Conservation (phyloP, 2,797 vertebrate genomes). For the Denticeps clupeoides region DNA sequence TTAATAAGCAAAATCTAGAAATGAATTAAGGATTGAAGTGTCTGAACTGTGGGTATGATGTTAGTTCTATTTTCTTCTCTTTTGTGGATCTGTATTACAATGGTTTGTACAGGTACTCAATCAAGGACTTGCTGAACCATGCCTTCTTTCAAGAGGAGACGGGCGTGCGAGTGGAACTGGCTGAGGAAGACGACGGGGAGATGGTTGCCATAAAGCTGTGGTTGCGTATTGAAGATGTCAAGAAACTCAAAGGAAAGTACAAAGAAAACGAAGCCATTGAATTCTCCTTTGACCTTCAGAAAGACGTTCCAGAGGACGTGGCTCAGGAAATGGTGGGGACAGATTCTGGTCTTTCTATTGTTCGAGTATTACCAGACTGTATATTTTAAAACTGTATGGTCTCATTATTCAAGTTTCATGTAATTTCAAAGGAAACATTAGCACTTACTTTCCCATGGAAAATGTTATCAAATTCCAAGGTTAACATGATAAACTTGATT, state of each 20-base stretch:
- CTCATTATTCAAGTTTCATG: too few species aligned
- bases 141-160: slow-evolving; percentile 99
- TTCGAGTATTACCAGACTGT: neutral
- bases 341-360: neutral
- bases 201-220: slow-evolving; percentile 92
- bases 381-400: too few species aligned
- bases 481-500: neutral
- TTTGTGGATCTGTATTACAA: neutral
- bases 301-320: slow-evolving; percentile 92
- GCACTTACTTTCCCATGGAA: too few species aligned
- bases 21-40: too few species aligned
- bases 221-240: slow-evolving; percentile 93
- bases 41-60: too few species aligned
- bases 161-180: slow-evolving; percentile 91
- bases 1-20: too few species aligned
- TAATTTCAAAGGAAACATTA: too few species aligned
- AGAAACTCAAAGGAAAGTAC: slow-evolving; percentile 96
- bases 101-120: slow-evolving; percentile 71
- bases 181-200: slow-evolving; percentile 94
- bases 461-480: too few species aligned
- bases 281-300: slow-evolving; percentile 94
- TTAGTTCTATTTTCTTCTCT: neutral
- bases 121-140: slow-evolving; percentile 96
- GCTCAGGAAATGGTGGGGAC: slow-evolving; percentile 92
- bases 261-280: slow-evolving; percentile 98